Conservation (phyloP, 2,888 invertebrate species). For the Lasius fuliginosus region DNA sequence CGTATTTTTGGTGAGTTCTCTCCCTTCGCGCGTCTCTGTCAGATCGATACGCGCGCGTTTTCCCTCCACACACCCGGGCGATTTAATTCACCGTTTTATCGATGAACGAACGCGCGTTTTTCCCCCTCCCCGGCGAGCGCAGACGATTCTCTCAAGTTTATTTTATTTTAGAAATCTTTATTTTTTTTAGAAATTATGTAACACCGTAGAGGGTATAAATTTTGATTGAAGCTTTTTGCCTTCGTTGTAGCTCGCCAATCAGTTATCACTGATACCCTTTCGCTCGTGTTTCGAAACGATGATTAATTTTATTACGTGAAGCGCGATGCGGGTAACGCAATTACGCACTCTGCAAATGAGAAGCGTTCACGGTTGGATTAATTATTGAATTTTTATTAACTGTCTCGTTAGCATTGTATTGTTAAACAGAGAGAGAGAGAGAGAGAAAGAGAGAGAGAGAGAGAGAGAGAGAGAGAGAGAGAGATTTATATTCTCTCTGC, state of each 20-base stretch:
- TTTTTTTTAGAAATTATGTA: neutral
- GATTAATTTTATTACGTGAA: neutral
- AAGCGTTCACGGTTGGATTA: neutral
- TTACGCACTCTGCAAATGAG: neutral
- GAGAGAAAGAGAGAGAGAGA: neutral
- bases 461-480: neutral
- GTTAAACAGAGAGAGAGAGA: neutral
- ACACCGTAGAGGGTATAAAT: neutral
- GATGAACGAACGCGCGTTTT: neutral
- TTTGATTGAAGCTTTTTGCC: neutral
- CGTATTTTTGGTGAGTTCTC: slow-evolving; percentile 90
- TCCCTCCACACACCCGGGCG: neutral
- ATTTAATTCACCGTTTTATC: neutral
- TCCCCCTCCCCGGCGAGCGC: too few relatives aligned
- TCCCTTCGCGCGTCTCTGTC: neutral
- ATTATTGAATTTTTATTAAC: neutral
- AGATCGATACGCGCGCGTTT: slow-evolving; percentile 28
- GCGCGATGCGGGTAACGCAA: neutral
- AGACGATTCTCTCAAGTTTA: neutral
- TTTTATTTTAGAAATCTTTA: too few relatives aligned
- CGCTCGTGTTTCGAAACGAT: neutral
- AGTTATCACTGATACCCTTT: neutral
- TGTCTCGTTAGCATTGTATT: neutral
- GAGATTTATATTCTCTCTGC: neutral
- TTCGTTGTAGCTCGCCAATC: neutral